Evolutionary conservation across 2,888 invertebrate species (phyloP), one percentile per base, ranked within the genome.

Genomic region (Heptascelio sp.): DNA sequence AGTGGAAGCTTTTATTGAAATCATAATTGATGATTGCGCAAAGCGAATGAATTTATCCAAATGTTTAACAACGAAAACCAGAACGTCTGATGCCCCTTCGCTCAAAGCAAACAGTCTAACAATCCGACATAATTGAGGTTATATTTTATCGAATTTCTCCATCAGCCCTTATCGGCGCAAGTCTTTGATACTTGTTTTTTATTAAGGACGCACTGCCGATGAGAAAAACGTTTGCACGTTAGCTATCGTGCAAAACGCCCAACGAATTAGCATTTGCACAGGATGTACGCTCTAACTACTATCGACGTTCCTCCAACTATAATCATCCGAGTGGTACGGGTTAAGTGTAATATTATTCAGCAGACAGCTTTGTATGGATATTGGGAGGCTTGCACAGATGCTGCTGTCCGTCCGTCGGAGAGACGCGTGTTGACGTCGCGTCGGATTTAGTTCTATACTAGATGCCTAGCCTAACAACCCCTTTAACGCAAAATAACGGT

Each of bases 251-350:
- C 79, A 86, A 83, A 83, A 86, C 85, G 86, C 86, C 88, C 84
- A 84, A 86, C 81, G 90, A 91, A 92, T 92, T 92, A 92, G 92
- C 92, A 93, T 93, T 93, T 92, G 91, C 90, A 91, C 92, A 92
- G 92, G 93, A 93, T 93, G 90, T 91, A 92, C 92, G 93, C 91
- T 93, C 92, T 92, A 92, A 93, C 93, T 93, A 90, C 92, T 93
- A 92, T 93, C 93, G 93, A 92, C 92, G 92, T 91, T 91, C 89
- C 90, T 90, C 88, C 90, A 92, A 92, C 92, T 92, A 93, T 93
- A 93, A 93, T 93, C 93, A 92, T 91, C 89, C 90, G 88, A 91
- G 90, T 90, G 88, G 90, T 89, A 90, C 89, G 91, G 91, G 90
- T 91, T 91, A 91, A 91, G 92, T 91, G 91, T 93, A 93, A 93